Conservation (phyloP, 1,140 invertebrate genomes). For the Contarinia nasturtii region DNA sequence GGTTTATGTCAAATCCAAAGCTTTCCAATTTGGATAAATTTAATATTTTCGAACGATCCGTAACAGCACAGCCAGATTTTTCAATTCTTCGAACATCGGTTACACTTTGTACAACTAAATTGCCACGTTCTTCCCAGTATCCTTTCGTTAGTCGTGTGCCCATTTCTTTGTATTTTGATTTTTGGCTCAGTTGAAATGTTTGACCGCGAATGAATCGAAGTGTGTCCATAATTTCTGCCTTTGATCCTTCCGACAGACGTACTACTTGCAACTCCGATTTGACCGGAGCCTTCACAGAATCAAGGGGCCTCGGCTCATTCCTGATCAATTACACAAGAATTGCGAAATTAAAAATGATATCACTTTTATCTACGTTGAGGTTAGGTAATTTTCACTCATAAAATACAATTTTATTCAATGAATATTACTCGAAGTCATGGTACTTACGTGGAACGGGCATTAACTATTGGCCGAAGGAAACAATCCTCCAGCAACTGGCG, state of each 20-base stretch:
- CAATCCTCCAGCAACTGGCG: slow-evolving; percentile 30
- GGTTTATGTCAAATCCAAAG: slow-evolving; percentile 49
- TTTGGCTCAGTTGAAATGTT: slow-evolving; percentile 33
- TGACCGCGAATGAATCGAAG: slow-evolving; percentile 46
- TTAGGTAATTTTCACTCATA: too few species aligned
- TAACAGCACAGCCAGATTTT: slow-evolving; percentile 26
- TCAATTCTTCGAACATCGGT: slow-evolving; percentile 37
- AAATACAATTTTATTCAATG: too few species aligned
- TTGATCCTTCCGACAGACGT: slow-evolving; percentile 37
- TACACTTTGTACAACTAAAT: slow-evolving; percentile 45
- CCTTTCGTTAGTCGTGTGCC: slow-evolving; percentile 39
- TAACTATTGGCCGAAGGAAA: slow-evolving; percentile 29
- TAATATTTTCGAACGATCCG: slow-evolving; percentile 41
- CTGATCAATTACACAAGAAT: background rate
- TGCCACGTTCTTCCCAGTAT: slow-evolving; percentile 53
- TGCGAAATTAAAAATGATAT: background rate
- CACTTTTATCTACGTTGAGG: too few species aligned
- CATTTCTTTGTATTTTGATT: slow-evolving; percentile 38
- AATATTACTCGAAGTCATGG: background rate
- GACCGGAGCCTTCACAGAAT: slow-evolving; percentile 17
- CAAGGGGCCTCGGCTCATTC: too few species aligned
- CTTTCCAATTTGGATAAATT: slow-evolving; percentile 47
- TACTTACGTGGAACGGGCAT: slow-evolving; percentile 30
- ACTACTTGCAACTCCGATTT: slow-evolving; percentile 54
- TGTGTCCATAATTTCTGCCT: slow-evolving; percentile 47